A percentile compares a stretch with the other conserved stretches of the same genome.
These are phyloP conservation scores for Atta texana DNA, from an alignment of 1,140 invertebrate genomes.

Conservation along the genomic window DNA sequence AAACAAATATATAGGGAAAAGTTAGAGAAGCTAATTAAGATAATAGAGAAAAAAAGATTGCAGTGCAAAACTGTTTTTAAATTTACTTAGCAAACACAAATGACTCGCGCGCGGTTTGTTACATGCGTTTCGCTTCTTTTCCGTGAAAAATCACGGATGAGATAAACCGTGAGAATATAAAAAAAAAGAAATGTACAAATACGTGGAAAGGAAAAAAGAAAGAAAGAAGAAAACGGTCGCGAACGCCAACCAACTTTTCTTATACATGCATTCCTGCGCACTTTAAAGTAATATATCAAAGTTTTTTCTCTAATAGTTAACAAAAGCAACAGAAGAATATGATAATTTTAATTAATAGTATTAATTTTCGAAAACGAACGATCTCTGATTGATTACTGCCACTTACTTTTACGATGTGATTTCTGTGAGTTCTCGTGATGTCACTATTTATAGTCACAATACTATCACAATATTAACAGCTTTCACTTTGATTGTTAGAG, in stretches of 20 bases:
- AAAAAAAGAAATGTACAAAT: background rate
- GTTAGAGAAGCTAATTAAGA: slow-evolving; percentile 16
- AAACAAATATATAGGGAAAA: background rate
- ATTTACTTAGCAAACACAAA: background rate
- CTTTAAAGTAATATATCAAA: slow-evolving; percentile 48
- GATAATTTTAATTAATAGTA: slow-evolving; percentile 4
- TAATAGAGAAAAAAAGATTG: slow-evolving; percentile 5
- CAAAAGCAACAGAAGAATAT: slow-evolving; percentile 6
- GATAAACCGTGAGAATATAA: background rate
- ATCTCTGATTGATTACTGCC: slow-evolving; percentile 6
- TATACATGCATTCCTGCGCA: slow-evolving; percentile 74
- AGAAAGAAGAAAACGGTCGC: slow-evolving; percentile 45
- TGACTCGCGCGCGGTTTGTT: background rate
- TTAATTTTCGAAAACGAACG: slow-evolving; percentile 11
- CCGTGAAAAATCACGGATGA: background rate
- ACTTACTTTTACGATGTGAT: slow-evolving; percentile 8
- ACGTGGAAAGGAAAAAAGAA: background rate
- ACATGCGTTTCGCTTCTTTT: slow-evolving; percentile 11
- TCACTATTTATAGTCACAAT: slow-evolving; percentile 23
- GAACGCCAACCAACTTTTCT: slow-evolving; percentile 69
- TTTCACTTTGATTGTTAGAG: background rate
- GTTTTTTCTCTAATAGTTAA: slow-evolving; percentile 23
- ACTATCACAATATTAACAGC: slow-evolving; percentile 24
- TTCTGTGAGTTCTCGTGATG: background rate
- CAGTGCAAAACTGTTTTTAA: slow-evolving; percentile 2